Percentiles rank a stretch among this genome's conserved stretches.
Evolutionary conservation across 2,888 invertebrate genomes (phyloP).

Genomic region (Aphidoletes aphidimyza): DNA sequence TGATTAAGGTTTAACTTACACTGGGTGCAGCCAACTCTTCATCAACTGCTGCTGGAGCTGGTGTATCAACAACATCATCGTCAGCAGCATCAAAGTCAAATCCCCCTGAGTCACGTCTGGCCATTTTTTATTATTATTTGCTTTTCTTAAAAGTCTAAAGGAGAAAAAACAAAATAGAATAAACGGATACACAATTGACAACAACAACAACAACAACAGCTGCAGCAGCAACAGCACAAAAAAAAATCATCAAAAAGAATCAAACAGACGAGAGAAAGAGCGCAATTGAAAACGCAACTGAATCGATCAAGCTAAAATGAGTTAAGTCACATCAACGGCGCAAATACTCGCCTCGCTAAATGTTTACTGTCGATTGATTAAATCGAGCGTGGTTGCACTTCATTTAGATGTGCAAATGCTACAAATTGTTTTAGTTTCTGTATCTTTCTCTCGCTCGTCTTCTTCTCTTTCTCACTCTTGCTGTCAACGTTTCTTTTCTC

Average conservation of each 20-base stretch:
- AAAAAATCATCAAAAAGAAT: background rate
- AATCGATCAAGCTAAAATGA: background rate
- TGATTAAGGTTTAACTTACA: no score
- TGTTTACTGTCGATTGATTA: conserved; percentile 53
- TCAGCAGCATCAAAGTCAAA: conserved; percentile 15
- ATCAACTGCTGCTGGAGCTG: background rate
- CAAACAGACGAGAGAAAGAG: background rate
- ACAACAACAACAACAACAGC: background rate
- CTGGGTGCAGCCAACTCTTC: background rate
- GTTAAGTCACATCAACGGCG: background rate
- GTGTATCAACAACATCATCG: background rate
- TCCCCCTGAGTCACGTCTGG: background rate
- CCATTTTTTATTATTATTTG: no score
- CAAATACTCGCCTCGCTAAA: conserved; percentile 3
- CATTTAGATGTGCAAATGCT: conserved; percentile 52
- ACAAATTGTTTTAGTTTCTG: conserved; percentile 9
- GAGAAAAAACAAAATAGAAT: background rate
- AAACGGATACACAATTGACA: no score
- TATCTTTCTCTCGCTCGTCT: background rate
- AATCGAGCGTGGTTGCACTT: conserved; percentile 43
- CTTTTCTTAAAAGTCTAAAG: background rate
- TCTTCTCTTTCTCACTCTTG: background rate
- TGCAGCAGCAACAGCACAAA: background rate
- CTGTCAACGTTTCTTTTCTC: background rate
- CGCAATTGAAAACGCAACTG: background rate